Base-by-base conservation (phyloP, 1,140 invertebrate species). In the Brachionus koreanus region DNA sequence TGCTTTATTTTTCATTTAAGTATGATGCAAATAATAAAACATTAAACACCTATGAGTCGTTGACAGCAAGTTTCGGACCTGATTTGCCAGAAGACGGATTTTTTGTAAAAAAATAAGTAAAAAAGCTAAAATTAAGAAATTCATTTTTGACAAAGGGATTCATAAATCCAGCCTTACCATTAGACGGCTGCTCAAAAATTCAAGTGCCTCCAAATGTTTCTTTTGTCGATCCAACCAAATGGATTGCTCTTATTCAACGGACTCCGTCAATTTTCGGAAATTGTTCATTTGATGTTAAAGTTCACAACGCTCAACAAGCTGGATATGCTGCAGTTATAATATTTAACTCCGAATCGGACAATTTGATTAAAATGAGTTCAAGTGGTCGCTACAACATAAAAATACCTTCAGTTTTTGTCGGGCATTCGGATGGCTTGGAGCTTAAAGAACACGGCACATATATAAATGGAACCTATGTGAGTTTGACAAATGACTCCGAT, bases 241-340 rank as follows among this genome's bases (percentile, higher is more conserved):
- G 79, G 79, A 82, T 82, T 19, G 79, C 79, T n/a, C 13, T 82
- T 1, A 82, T 82, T 67, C 61, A 65, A 65, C 79, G 79, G 9
- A 82, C 79, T 16, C 57, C 37, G 25, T 35, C 57, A 12, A 61
- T 79, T 9, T 79, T 79, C 25, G 61, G 76, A 23, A 79, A 79
- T 79, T 79, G 76, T 43, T 79, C 76, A 13, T 79, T 79, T 35
- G 76, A 82, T 52, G 57, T 82, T 9, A 82, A 82, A 39, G 65
- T 82, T 57, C 49, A 57, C 6, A 69, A 82, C 61, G 82, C 69
- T 61, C 42, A 82, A 82, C 13, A 16, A 75, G 82, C 82, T 4
- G 65, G 65, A 9, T 82, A 72, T 25, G 42, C 63, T 37, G 82
- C 82, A 0, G 82, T 43, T 16, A 82, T 82, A 25, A 57, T 82